phyloP scores from a whole-genome alignment of 2,888 invertebrate genomes.

The Strigamia crassipes region DNA sequence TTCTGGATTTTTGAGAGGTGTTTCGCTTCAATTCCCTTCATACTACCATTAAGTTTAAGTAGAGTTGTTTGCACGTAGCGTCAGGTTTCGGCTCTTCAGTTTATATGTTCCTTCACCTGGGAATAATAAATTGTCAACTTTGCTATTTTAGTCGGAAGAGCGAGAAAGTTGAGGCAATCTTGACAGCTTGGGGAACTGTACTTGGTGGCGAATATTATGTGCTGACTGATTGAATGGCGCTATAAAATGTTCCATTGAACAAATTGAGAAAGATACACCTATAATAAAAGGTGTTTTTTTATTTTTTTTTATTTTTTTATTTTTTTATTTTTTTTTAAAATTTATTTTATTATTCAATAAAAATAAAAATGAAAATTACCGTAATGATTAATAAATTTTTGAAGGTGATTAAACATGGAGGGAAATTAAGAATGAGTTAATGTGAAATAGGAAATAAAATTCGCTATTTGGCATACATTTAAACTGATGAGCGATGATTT shows the following conservation, averaged over 20 bases:
- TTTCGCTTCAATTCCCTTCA: slow-evolving; percentile 34
- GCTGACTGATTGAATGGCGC: slow-evolving; percentile 24
- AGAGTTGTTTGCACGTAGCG: slow-evolving; percentile 37
- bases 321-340: neutral
- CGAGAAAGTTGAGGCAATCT: slow-evolving; percentile 28
- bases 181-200: slow-evolving; percentile 34
- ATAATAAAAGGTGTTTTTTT: neutral
- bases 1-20: neutral
- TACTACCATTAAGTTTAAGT: slow-evolving; percentile 30
- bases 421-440: slow-evolving; percentile 19
- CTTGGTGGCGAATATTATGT: slow-evolving; percentile 32
- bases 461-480: neutral
- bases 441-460: slow-evolving; percentile 16
- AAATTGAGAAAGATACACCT: neutral
- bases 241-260: slow-evolving; percentile 25
- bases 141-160: slow-evolving; percentile 32
- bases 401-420: neutral
- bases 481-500: slow-evolving; percentile 12
- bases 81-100: slow-evolving; percentile 31
- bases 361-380: too few species aligned
- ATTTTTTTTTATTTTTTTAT: neutral
- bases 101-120: slow-evolving; percentile 37
- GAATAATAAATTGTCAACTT: slow-evolving; percentile 37
- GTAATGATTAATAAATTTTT: too few species aligned
- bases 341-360: too few species aligned